Conservation (phyloP, 2,113 vertebrate species). For the Leptobrachium ailaonicum region DNA sequence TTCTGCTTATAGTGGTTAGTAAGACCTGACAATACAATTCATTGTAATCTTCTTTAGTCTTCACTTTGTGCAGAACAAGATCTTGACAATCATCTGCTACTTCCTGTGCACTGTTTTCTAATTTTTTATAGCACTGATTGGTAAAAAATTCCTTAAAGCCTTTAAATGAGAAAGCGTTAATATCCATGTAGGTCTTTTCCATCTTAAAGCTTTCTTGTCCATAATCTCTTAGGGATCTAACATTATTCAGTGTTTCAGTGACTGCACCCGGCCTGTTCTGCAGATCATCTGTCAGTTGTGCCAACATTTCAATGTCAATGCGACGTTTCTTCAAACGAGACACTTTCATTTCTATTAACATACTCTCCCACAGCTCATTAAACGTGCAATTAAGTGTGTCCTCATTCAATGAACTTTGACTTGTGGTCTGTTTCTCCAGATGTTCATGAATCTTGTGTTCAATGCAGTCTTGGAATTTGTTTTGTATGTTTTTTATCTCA, state of each 20-base stretch:
- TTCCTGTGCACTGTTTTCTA: slow-evolving; percentile 54
- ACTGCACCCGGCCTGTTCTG: slow-evolving; percentile 47
- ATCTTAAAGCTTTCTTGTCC: slow-evolving; percentile 52
- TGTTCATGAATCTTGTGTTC: slow-evolving; percentile 59
- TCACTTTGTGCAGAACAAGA: neutral
- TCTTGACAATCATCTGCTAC: slow-evolving; percentile 57
- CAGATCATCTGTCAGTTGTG: slow-evolving; percentile 62
- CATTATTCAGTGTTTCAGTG: slow-evolving; percentile 58
- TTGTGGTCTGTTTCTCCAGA: slow-evolving; percentile 55
- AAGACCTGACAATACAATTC: slow-evolving; percentile 51
- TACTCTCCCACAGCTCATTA: slow-evolving; percentile 64
- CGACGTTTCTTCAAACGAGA: slow-evolving; percentile 56
- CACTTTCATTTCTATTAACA: slow-evolving; percentile 26
- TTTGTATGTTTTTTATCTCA: neutral
- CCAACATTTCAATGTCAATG: slow-evolving; percentile 58
- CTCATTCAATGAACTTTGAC: slow-evolving; percentile 51
- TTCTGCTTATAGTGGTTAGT: slow-evolving; percentile 61
- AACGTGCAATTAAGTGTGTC: slow-evolving; percentile 60
- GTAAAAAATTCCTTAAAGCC: slow-evolving; percentile 56
- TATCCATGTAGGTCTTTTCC: slow-evolving; percentile 54
- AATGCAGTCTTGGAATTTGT: slow-evolving; percentile 12
- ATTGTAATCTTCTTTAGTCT: slow-evolving; percentile 50
- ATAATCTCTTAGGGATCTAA: slow-evolving; percentile 37
- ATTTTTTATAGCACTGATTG: slow-evolving; percentile 56
- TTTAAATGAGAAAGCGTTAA: slow-evolving; percentile 16